Evolutionary conservation across 2,797 vertebrate species (phyloP).

Genomic region (Notolabrus celidotus): DNA sequence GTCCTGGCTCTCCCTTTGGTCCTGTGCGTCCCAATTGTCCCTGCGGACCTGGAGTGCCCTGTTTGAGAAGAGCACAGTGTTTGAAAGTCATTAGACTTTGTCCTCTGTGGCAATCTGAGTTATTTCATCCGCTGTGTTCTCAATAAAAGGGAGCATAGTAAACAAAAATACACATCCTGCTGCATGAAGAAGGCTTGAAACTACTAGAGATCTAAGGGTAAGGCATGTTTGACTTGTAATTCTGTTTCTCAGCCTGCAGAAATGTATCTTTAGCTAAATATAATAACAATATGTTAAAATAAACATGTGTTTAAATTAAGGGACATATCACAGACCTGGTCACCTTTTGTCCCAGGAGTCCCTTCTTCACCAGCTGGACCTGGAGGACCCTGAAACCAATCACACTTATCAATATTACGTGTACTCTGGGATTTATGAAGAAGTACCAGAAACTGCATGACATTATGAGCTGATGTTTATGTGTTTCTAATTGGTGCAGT

Average conservation of each 20-base stretch:
- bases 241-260: too few relatives aligned
- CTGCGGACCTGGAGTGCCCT: slow-evolving; percentile 73
- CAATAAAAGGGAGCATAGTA: too few relatives aligned
- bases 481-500: neutral
- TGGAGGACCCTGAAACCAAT: slow-evolving; percentile 84
- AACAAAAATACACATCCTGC: neutral
- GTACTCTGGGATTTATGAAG: too few relatives aligned
- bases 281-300: too few relatives aligned
- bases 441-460: neutral
- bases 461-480: neutral
- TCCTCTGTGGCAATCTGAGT: neutral
- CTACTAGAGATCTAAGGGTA: too few relatives aligned
- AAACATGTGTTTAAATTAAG: too few relatives aligned
- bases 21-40: slow-evolving; percentile 70
- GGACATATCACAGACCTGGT: slow-evolving; percentile 85
- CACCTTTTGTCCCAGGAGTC: slow-evolving; percentile 80
- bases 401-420: too few relatives aligned
- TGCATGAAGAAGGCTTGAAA: too few relatives aligned
- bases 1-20: slow-evolving; percentile 66
- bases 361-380: slow-evolving; percentile 81
- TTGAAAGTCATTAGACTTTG: neutral
- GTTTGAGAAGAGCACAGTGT: slow-evolving; percentile 7
- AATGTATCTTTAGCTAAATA: too few relatives aligned
- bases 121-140: neutral
- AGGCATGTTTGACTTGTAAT: too few relatives aligned